phyloP scores from a whole-genome alignment of 2,797 vertebrate genomes.

The Tragelaphus oryx region DNA sequence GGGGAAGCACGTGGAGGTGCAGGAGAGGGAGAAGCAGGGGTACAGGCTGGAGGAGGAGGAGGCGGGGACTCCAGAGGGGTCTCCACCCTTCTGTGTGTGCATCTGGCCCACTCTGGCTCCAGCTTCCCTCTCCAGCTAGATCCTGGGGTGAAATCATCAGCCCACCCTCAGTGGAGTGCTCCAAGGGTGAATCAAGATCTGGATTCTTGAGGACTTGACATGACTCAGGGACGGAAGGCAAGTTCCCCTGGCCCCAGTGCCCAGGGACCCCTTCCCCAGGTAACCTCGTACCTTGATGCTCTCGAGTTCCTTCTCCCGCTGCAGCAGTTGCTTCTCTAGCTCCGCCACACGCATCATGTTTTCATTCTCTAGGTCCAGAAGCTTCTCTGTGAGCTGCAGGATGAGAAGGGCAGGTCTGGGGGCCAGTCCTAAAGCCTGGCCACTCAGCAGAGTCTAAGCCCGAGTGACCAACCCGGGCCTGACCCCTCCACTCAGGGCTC shows the following conservation, averaged over 20 bases:
- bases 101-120: not conserved
- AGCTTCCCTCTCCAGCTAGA: not conserved
- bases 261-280: not conserved
- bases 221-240: not conserved
- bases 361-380: conserved; percentile 97
- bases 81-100: not conserved
- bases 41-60: not conserved
- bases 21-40: not conserved
- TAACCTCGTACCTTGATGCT: conserved; percentile 86
- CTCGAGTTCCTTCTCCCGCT: conserved; percentile 94
- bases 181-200: not conserved
- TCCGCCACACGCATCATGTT: conserved; percentile 98
- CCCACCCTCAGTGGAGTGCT: not conserved
- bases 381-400: conserved; percentile 93
- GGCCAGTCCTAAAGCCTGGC: not conserved
- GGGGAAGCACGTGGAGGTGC: not conserved
- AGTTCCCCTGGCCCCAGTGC: not conserved
- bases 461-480: fast-evolving
- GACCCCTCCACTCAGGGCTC: not conserved
- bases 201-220: not conserved
- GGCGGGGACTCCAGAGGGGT: not conserved
- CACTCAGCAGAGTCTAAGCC: not conserved
- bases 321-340: conserved; percentile 93
- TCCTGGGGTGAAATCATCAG: not conserved
- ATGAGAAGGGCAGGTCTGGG: not conserved